Percentiles rank a stretch among this genome's conserved stretches.
phyloP scores from a whole-genome alignment of 1,140 invertebrate species.

The Mylabris phalerata region DNA sequence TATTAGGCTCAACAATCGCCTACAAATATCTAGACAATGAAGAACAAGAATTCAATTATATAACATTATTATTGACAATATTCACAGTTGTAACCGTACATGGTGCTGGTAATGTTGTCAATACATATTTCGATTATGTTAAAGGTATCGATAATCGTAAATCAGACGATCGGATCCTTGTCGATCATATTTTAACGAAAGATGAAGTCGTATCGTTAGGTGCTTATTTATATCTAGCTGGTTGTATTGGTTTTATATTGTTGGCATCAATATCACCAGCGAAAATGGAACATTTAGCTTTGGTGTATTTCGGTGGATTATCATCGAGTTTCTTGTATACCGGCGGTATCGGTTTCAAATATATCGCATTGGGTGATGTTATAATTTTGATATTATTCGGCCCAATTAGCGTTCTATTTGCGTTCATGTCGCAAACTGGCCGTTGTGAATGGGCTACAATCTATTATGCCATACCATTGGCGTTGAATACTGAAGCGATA shows the following conservation, averaged over 20 bases:
- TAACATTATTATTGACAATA: conserved; percentile 72
- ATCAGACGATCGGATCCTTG: conserved; percentile 86
- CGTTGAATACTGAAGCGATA: conserved; percentile 91
- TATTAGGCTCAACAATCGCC: conserved; percentile 78
- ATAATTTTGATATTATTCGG: conserved; percentile 89
- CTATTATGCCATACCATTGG: conserved; percentile 88
- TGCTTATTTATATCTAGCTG: conserved; percentile 77
- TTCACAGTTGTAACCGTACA: conserved; percentile 86
- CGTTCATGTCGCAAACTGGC: conserved; percentile 87
- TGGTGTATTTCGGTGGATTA: conserved; percentile 91
- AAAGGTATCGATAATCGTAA: conserved; percentile 89
- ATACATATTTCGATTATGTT: conserved; percentile 92
- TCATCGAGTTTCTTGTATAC: conserved; percentile 94
- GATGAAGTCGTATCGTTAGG: conserved; percentile 73
- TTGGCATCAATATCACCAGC: conserved; percentile 76
- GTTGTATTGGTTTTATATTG: conserved; percentile 82
- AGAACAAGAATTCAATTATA: conserved; percentile 60
- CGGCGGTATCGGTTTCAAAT: conserved; percentile 89
- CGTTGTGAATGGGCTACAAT: conserved; percentile 77
- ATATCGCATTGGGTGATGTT: conserved; percentile 87
- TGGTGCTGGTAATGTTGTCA: conserved; percentile 93
- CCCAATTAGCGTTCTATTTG: conserved; percentile 89
- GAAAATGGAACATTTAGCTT: conserved; percentile 86
- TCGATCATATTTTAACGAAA: conserved; percentile 80
- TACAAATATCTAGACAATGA: conserved; percentile 62